Evolutionary conservation across 2,797 vertebrate species (phyloP), one percentile per base, ranked within the genome.

Genomic region (Falco concolor): DNA sequence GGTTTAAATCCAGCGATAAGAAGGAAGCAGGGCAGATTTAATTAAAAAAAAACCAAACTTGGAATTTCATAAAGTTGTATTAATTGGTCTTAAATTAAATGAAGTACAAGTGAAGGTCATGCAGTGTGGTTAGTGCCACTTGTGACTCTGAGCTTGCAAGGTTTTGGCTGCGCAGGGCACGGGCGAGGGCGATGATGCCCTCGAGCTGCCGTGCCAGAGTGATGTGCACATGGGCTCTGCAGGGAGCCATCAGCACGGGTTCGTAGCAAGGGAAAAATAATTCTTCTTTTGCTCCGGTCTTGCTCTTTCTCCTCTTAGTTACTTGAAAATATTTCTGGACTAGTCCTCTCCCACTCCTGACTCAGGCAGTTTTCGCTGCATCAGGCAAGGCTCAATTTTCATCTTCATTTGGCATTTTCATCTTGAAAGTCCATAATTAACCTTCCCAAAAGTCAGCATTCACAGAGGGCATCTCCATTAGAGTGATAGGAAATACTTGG

Each of bases 341-440:
- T 53, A 22, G 50, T 94, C 32, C 16, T 72, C 76, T 77, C 61
- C 52, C 34, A 18, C 22, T 78, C 9, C 83, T 87, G 63, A 77
- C 84, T 84, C 65, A 7, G 63, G 65, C 64, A 91, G 20, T 38
- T 61, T 52, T 78, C 63, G 27, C 47, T 80, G 67, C 53, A 2
- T 12, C 0, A 1, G 87, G 82, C 89, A 92, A 56, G 22, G 64
- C 49, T 93, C 89, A 63, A 40, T 92, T 84, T 70, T 89, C 72
- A 81, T 96, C 83, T 93, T 91, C 90, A 36, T 94, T 94, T 92
- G 76, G 79, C 81, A 32, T 77, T 93, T 84, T 59, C 79, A 22
- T 85, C 94, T 73, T 63, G 34, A 44, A 83, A 90, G 72, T 36
- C 73, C 11, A 2, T 74, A 16, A 67, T 54, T 10, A 92, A 67